Percentiles rank a stretch among this genome's conserved stretches.
These are phyloP conservation scores for Tapirus indicus DNA, from an alignment of 2,797 vertebrate genomes.

Conservation along the genomic window DNA sequence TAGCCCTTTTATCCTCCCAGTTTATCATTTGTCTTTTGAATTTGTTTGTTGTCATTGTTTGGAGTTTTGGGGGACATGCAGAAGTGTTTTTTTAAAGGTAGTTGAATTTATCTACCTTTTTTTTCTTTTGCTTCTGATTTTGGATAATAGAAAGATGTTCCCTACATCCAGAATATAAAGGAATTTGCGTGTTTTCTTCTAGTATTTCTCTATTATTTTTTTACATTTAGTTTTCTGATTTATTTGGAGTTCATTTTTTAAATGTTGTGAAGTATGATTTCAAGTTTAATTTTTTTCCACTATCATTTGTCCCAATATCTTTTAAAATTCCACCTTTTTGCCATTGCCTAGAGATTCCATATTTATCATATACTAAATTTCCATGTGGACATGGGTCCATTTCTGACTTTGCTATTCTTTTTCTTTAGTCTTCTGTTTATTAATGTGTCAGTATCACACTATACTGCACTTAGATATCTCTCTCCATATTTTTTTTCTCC, in stretches of 20 bases:
- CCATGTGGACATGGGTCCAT: neutral
- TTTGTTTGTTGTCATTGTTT: neutral
- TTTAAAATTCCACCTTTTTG: neutral
- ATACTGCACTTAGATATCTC: no score
- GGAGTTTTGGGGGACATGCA: neutral
- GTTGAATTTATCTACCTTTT: neutral
- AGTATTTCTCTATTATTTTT: neutral
- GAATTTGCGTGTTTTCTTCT: neutral
- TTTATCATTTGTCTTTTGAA: neutral
- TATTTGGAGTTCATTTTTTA: neutral
- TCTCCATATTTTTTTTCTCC: neutral
- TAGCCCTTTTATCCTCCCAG: neutral
- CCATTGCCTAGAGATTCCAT: neutral
- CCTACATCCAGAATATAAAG: neutral
- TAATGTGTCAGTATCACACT: neutral
- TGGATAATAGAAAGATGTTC: neutral
- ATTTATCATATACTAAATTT: neutral
- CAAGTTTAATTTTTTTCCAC: neutral
- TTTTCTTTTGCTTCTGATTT: neutral
- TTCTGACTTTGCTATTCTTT: neutral
- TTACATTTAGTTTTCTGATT: neutral
- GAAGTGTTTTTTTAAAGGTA: neutral
- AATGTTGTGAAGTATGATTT: neutral
- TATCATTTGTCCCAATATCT: neutral
- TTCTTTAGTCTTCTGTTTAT: neutral